Evolutionary conservation across 2,888 invertebrate species (phyloP), one percentile per base, ranked within the genome.

Genomic region (Drosophila pegasa): DNA sequence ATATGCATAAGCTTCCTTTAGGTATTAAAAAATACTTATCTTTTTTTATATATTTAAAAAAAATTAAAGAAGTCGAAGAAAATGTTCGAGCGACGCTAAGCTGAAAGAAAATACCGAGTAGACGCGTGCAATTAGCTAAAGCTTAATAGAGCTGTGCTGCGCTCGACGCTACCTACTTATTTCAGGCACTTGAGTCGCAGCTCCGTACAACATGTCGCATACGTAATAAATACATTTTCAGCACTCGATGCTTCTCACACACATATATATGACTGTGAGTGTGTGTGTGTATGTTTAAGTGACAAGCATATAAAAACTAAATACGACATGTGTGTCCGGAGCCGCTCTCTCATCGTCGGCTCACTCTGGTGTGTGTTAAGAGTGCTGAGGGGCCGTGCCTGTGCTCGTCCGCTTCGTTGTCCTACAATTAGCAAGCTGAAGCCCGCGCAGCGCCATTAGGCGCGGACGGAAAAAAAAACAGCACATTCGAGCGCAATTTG

Each of bases 291-390:
- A 45, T 70, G 61, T 75, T 76, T 56, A 66, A 70, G 56, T 85
- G 86, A 74, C 83, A 87, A 70, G 75, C 77, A 65, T 67, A 77
- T 79, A 86, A 63, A 63, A 85, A 79, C 86, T 71, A 81, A 82
- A 71, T 71, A 75, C 66, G 75, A 87, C 62, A 82, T 65, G 66
- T 71, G 69, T 29, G 65, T 67, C 48, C 25, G 55, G 56, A 59
- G 62, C 45, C 50, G 37, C 20, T 37, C 52, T 59, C 55, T 40
- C 56, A 41, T 59, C 52, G 35, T 20, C 63, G 47, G 29, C 18
- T 47, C 45, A 16, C 48, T 38, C 51, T 43, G 50, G 60, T 51
- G 29, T 54, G 48, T 68, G 83, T 40, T 64, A 43, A 58, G 63
- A 56, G 63, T 64, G 62, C 33, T 61, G 64, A 56, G 78, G 68